Base-by-base conservation (phyloP, 1,140 invertebrate species). In the Drosophila novamexicana region DNA sequence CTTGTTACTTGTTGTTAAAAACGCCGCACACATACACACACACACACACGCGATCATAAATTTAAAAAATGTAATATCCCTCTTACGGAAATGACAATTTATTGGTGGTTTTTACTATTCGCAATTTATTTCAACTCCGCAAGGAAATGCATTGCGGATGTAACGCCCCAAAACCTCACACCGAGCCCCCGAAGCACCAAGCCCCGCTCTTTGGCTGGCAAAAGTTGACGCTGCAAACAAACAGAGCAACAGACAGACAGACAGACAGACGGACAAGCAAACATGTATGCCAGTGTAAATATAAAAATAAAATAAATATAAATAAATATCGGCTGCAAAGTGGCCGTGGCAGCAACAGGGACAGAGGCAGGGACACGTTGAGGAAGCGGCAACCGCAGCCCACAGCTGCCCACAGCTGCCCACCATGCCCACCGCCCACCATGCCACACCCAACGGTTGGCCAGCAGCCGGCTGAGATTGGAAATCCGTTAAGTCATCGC, bases 21-120 rank as follows among this genome's bases (percentile, higher is more conserved):
- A 62, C 50, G 8, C 6, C 22, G 44, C 34, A 45, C 58, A 18
- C 59, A 49, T 32, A 7, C 22, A 39, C 34, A 45, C 58, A 18
- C 59, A 49, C 37, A 58, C 64, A 29, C 42, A 22, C 40, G 64
- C 52, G 81, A 73, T 85, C 83, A 90, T 90, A 85, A 89, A 90
- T 90, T 90, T 81, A 90, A 90, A 85, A 90, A 85, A 90, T 90
- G 85, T 85, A 89, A 90, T 90, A 90, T 85, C 85, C 85, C 85
- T 90, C 81, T 90, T 90, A 90, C 88, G 88, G 88, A 90, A 90
- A 90, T 90, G 86, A 90, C 88, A 90, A 90, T 90, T 90, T 90
- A 90, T 90, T 90, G 88, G 88, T 90, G 88, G 88, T 90, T 90
- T 90, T 90, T 90, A 90, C 88, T 90, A 90, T 90, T 90, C 83